Evolutionary conservation across 1,140 invertebrate genomes (phyloP), one percentile per base, ranked within the genome.

Genomic region (Coptotermes formosanus): DNA sequence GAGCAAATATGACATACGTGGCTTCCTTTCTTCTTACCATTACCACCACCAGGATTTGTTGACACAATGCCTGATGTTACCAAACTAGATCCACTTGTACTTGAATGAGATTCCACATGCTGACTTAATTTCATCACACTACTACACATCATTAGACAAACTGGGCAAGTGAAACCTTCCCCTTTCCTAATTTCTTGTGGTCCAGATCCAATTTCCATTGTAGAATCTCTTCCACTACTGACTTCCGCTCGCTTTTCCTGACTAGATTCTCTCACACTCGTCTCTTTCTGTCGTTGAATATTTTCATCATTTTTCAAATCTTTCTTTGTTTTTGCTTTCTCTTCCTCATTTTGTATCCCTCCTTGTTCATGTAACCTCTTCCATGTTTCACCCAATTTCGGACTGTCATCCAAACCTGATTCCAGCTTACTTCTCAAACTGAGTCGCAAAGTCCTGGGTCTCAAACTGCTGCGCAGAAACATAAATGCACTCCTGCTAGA

Each of bases 1-100:
- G 92, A 91, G 89, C 93, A 93, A 87, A 92, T 89, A 86, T 89
- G 89, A 91, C 94, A 94, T 88, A 90, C 88, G 89, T 93, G 92
- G 55, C 87, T 88, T 52, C 84, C 83, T 75, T 30, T 75, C 25
- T 23, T 52, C 14, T n/a, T 52, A 30, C 44, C 44, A 25, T 30
- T 52, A 3, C 48, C 19, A 16, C 44, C 45, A n/a, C 44, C 44
- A n/a, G 64, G 64, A 75, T 75, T 30, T 55, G 52, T 4, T 16
- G 52, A 21, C 52, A 55, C 14, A 55, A 16, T 12, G 52, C 52
- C 52, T 55, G 52, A 55, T 55, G 19, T 16, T 19, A 16, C 52
- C 19, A 55, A 55, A 75, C 6, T n/a, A 25, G n/a, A n/a, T 30
- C 64, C 64, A 75, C 0, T 75, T 75, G 16, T 6, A 75, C 64